Evolutionary conservation across 2,888 invertebrate species (phyloP).

Genomic region (Acanthopleura granulata): DNA sequence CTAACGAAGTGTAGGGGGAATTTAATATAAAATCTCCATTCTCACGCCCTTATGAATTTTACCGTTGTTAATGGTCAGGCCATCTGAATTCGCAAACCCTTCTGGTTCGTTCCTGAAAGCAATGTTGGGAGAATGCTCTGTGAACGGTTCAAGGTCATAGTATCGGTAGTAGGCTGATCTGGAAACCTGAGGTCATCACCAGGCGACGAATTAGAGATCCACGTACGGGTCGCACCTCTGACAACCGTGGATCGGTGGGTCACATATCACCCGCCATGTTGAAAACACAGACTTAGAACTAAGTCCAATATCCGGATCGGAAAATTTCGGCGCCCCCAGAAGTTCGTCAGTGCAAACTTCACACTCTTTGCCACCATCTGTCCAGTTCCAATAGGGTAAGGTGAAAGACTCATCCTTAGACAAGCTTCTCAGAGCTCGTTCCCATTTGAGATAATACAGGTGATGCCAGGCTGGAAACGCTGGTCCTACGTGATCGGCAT

Average conservation of each 20-base stretch:
- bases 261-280: constrained; percentile 9
- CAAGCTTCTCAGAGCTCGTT: neutral
- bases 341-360: neutral
- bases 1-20: too few relatives aligned
- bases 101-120: too few relatives aligned
- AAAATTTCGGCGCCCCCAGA: neutral
- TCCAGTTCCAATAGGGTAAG: neutral
- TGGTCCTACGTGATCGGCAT: neutral
- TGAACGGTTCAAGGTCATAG: too few relatives aligned
- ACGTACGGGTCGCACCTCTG: constrained; percentile 1
- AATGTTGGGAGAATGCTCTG: too few relatives aligned
- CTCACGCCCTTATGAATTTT: too few relatives aligned
- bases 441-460: neutral
- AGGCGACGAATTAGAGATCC: neutral
- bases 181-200: neutral
- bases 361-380: neutral
- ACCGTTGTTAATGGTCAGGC: too few relatives aligned
- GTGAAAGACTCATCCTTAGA: neutral
- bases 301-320: neutral
- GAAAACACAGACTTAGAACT: neutral
- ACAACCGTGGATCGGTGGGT: neutral
- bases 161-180: too few relatives aligned
- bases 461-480: neutral
- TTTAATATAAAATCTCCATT: too few relatives aligned
- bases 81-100: too few relatives aligned